Conservation (phyloP, 2,888 invertebrate genomes). For the Acrobasis consociella region DNA sequence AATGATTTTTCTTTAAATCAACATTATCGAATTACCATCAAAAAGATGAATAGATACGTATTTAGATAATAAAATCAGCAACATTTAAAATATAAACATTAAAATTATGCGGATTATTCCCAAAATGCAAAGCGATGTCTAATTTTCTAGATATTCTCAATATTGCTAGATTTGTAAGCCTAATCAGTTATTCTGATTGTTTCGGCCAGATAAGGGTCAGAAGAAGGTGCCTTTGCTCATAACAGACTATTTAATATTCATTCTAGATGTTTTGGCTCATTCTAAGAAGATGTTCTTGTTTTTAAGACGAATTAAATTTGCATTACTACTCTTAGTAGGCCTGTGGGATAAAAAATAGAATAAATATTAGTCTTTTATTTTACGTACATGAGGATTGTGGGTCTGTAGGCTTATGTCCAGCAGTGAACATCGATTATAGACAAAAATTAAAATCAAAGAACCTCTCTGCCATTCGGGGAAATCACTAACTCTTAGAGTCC, state of each 20-base stretch:
- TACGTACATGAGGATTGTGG: too few relatives aligned
- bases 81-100: not conserved
- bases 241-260: not conserved
- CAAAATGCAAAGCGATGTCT: not conserved
- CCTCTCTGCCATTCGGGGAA: too few relatives aligned
- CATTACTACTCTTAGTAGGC: not conserved
- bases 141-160: slow-evolving; percentile 9
- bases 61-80: not conserved
- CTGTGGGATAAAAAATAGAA: too few relatives aligned
- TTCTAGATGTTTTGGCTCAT: not conserved
- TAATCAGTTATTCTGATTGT: slow-evolving; percentile 7
- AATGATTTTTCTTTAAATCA: too few relatives aligned
- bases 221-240: slow-evolving; percentile 2
- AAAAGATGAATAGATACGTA: too few relatives aligned
- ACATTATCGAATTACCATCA: too few relatives aligned
- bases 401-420: too few relatives aligned
- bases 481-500: too few relatives aligned
- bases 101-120: not conserved
- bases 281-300: not conserved
- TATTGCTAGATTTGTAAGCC: not conserved
- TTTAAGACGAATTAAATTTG: not conserved
- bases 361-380: too few relatives aligned
- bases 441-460: too few relatives aligned
- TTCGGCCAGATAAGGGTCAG: not conserved
- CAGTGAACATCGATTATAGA: too few relatives aligned